These are phyloP conservation scores for Phyllotreta cruciferae DNA, from an alignment of 2,888 invertebrate species.

Conservation along the genomic window DNA sequence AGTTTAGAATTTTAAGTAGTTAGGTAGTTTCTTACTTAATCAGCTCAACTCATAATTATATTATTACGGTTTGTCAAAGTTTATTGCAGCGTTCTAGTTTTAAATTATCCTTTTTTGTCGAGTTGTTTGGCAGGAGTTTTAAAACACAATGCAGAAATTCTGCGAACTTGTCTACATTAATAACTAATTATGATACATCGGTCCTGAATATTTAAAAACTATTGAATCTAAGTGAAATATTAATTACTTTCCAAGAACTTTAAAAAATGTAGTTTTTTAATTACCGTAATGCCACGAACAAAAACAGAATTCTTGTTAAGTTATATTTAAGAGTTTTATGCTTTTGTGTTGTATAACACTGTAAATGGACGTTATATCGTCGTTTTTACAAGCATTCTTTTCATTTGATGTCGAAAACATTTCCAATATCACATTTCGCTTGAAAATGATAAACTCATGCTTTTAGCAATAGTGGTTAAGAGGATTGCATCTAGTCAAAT, in stretches of 20 bases:
- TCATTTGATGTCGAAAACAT: slow-evolving; percentile 1
- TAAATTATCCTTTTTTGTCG: slow-evolving; percentile 11
- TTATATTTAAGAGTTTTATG: too few species aligned
- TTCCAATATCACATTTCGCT: slow-evolving; percentile 13
- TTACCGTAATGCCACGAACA: too few species aligned
- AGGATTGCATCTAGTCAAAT: slow-evolving; percentile 19
- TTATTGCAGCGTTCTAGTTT: slow-evolving; percentile 13
- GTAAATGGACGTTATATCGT: neutral
- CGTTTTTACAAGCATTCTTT: neutral
- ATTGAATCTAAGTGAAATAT: too few species aligned
- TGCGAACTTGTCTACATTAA: neutral
- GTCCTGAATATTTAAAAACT: neutral
- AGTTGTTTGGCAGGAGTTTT: slow-evolving; percentile 5
- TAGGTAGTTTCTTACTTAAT: slow-evolving; percentile 16
- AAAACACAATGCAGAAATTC: slow-evolving; percentile 9
- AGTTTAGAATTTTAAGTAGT: slow-evolving; percentile 18
- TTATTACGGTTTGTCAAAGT: slow-evolving; percentile 17
- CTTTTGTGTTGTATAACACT: neutral
- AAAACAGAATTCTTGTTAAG: too few species aligned
- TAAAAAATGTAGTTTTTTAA: too few species aligned
- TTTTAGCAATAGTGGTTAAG: slow-evolving; percentile 6
- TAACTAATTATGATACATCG: slow-evolving; percentile 1
- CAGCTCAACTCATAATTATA: slow-evolving; percentile 15
- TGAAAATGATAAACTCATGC: slow-evolving; percentile 14
- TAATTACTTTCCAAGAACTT: too few species aligned